phyloP scores from a whole-genome alignment of 2,113 vertebrate species.

The Tretioscincus oriximinensis region DNA sequence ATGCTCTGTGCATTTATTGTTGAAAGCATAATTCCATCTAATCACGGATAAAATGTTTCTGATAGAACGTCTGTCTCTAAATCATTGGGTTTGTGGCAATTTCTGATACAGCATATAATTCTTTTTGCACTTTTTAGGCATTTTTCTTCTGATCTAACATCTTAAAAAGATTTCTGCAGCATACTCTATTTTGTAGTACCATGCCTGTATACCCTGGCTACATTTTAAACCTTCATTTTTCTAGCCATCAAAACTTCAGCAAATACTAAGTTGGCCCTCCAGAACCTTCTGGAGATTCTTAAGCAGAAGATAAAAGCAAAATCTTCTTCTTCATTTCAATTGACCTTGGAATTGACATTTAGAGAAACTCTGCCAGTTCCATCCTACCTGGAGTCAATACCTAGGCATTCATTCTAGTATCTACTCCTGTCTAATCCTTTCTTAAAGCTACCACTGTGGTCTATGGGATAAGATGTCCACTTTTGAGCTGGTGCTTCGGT shows the following conservation, averaged over 20 bases:
- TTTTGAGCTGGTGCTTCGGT: no score
- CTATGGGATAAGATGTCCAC: no score
- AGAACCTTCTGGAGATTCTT: no score
- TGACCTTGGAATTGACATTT: no score
- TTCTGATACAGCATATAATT: neutral
- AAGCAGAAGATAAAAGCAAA: no score
- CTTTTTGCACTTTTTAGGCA: neutral
- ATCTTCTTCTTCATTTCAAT: no score
- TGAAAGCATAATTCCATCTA: neutral
- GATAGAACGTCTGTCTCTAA: neutral
- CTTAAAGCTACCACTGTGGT: no score
- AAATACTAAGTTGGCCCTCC: neutral
- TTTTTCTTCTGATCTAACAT: neutral
- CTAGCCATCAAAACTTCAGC: neutral
- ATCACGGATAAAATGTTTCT: neutral
- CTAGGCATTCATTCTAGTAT: no score
- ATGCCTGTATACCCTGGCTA: neutral
- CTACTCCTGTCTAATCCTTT: no score
- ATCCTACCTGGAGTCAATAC: no score
- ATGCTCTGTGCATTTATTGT: neutral
- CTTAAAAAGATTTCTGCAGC: neutral
- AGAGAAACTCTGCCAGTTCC: no score
- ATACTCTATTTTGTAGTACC: neutral
- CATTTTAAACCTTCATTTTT: neutral
- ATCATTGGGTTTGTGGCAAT: neutral